Conservation (phyloP, 2,888 invertebrate species). For the Pilophorus perplexus region DNA sequence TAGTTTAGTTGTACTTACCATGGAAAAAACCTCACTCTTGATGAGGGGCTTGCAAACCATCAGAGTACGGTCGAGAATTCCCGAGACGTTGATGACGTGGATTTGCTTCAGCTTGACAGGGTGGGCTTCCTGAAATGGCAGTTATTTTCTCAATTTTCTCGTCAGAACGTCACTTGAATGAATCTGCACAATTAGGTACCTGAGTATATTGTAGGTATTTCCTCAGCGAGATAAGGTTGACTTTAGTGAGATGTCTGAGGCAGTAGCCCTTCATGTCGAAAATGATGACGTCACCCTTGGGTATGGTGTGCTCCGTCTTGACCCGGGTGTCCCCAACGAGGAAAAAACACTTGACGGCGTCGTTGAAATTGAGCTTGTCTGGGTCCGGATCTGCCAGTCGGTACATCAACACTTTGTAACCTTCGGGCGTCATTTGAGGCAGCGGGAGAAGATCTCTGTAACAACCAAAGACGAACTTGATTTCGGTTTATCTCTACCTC, state of each 20-base stretch:
- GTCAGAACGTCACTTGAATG: not conserved
- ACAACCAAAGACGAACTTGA: no score
- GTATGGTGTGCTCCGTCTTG: constrained; percentile 58
- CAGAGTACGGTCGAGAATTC: constrained; percentile 64
- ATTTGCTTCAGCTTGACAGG: constrained; percentile 65
- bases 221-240: constrained; percentile 58
- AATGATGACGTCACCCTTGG: constrained; percentile 68
- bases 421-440: constrained; percentile 64
- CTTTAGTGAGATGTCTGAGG: constrained; percentile 63
- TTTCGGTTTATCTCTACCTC: no score
- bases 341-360: constrained; percentile 68
- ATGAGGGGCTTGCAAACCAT: constrained; percentile 64
- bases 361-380: constrained; percentile 65
- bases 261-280: constrained; percentile 67
- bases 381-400: constrained; percentile 62
- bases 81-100: constrained; percentile 65
- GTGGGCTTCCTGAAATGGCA: constrained; percentile 61
- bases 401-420: constrained; percentile 66
- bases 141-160: no score
- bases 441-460: constrained; percentile 67
- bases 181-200: constrained; percentile 52
- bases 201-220: constrained; percentile 72
- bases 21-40: constrained; percentile 63
- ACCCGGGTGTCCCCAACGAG: constrained; percentile 70
- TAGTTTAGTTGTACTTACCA: constrained; percentile 60